phyloP scores from a whole-genome alignment of 1,140 invertebrate genomes.

The Listronotus oregonensis region DNA sequence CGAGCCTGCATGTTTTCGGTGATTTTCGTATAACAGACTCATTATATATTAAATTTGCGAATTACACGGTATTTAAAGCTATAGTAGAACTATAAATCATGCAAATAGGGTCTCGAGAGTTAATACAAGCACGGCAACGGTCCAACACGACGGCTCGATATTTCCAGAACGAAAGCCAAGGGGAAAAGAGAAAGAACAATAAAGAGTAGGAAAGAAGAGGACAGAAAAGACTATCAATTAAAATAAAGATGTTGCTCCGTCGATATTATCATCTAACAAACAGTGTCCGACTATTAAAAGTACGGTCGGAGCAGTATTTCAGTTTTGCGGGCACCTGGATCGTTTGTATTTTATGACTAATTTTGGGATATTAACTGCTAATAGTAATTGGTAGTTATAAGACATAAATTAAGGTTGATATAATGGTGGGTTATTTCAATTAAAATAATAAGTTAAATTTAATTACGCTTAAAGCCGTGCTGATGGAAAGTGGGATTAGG shows the following conservation, averaged over 20 bases:
- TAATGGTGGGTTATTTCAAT: no score
- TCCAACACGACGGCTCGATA: constrained; percentile 33
- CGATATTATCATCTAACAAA: constrained; percentile 31
- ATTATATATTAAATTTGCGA: constrained; percentile 56
- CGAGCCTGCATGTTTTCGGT: constrained; percentile 47
- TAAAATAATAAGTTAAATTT: no score
- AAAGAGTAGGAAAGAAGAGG: constrained; percentile 14
- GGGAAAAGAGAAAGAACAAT: constrained; percentile 26
- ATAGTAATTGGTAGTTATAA: constrained; percentile 7
- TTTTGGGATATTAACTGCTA: constrained; percentile 19
- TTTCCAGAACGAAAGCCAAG: constrained; percentile 30
- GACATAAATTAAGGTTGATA: background rate
- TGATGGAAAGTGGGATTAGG: no score
- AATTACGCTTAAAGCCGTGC: no score
- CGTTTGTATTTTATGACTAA: constrained; percentile 21
- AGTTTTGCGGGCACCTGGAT: constrained; percentile 9
- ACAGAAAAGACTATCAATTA: constrained; percentile 27
- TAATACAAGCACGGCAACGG: constrained; percentile 48
- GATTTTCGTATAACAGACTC: constrained; percentile 49
- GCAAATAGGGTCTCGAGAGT: constrained; percentile 53
- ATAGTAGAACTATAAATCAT: constrained; percentile 54
- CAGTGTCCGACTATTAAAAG: constrained; percentile 9
- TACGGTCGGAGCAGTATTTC: constrained; percentile 7
- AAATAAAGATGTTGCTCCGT: constrained; percentile 30
- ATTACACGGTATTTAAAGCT: constrained; percentile 56